Conservation (phyloP, 2,888 invertebrate species). For the Morpho achilles region DNA sequence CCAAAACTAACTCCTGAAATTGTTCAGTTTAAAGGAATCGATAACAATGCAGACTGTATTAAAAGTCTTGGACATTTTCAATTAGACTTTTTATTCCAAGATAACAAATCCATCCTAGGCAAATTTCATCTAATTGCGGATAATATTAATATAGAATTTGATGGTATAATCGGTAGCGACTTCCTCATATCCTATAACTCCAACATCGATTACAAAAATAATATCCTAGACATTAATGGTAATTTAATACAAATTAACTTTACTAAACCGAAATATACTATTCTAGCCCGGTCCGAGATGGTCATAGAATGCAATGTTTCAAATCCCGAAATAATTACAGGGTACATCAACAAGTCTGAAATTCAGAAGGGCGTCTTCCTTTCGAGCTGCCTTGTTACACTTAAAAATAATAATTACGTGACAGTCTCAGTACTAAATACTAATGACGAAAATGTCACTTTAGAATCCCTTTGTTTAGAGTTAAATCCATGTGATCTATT, state of each 20-base stretch:
- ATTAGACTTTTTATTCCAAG: slow-evolving; percentile 8
- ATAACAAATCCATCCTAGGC: background rate
- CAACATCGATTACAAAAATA: slow-evolving; percentile 16
- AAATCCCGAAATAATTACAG: slow-evolving; percentile 21
- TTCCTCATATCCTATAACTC: slow-evolving; percentile 14
- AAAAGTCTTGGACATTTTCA: slow-evolving; percentile 24
- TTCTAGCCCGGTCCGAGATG: slow-evolving; percentile 18
- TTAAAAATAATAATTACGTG: slow-evolving; percentile 9
- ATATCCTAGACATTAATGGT: slow-evolving; percentile 8
- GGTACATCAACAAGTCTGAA: slow-evolving; percentile 11
- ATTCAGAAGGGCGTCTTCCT: slow-evolving; percentile 7
- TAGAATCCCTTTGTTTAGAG: no score
- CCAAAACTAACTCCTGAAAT: background rate
- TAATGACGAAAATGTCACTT: no score
- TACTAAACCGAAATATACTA: slow-evolving; percentile 16
- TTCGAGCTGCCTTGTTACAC: slow-evolving; percentile 14
- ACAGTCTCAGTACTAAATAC: no score
- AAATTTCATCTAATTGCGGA: slow-evolving; percentile 27
- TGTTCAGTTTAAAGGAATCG: background rate
- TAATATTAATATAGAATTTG: slow-evolving; percentile 25
- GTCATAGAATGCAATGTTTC: slow-evolving; percentile 20
- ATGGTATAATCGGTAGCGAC: slow-evolving; percentile 30
- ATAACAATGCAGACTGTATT: slow-evolving; percentile 3
- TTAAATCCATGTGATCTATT: no score
- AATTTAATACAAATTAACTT: slow-evolving; percentile 5